phyloP scores from a whole-genome alignment of 2,113 vertebrate species.

The Grus americana region DNA sequence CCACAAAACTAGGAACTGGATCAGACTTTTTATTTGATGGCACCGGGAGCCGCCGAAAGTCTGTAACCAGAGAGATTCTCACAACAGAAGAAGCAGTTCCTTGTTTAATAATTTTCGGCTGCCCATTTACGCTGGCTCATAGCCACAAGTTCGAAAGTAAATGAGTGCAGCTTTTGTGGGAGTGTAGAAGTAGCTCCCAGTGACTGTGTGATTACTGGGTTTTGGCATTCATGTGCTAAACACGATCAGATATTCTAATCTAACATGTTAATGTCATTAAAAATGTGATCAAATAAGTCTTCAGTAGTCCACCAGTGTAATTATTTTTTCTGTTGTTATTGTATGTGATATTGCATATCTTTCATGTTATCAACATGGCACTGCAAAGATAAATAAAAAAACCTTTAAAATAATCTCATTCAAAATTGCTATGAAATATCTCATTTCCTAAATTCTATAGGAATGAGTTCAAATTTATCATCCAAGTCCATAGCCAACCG shows the following conservation, averaged over 20 bases:
- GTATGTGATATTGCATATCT: background rate
- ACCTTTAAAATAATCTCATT: background rate
- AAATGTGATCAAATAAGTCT: background rate
- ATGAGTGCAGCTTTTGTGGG: slow-evolving; percentile 12
- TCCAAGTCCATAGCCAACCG: background rate
- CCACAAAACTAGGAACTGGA: background rate
- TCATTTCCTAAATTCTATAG: background rate
- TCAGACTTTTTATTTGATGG: background rate
- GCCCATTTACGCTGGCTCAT: background rate
- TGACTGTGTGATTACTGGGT: background rate
- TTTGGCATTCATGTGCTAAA: background rate
- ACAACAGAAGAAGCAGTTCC: background rate
- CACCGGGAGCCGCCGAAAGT: background rate
- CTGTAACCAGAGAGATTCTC: background rate
- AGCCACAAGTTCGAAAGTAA: background rate
- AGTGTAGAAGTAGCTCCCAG: background rate
- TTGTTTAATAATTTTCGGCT: slow-evolving; percentile 29
- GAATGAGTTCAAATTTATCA: background rate
- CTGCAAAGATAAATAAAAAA: background rate
- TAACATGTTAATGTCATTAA: background rate
- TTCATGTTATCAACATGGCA: background rate
- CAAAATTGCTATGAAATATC: background rate
- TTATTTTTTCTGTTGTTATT: background rate
- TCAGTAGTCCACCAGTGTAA: background rate
- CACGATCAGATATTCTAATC: background rate